Evolutionary conservation across 2,797 vertebrate genomes (phyloP).

Genomic region (Acanthurus lineatus): DNA sequence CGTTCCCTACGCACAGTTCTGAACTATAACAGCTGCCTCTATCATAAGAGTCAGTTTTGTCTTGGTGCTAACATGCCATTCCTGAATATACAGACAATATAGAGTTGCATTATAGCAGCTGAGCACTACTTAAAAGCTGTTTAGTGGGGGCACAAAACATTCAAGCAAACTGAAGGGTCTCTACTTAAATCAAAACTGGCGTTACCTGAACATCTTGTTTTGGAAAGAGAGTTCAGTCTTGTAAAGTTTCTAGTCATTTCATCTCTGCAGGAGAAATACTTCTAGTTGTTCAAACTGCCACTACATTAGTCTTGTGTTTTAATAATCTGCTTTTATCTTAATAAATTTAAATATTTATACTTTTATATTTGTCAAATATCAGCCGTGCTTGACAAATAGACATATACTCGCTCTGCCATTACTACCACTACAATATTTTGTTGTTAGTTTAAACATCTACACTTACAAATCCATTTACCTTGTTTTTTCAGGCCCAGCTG

Average conservation of each 20-base stretch:
- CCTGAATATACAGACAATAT: slow-evolving; percentile 27
- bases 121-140: neutral
- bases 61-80: slow-evolving; percentile 24
- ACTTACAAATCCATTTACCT: neutral
- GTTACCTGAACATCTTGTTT: neutral
- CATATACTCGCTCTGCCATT: no score
- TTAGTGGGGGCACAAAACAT: neutral
- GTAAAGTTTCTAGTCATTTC: neutral
- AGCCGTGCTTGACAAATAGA: no score
- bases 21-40: slow-evolving; percentile 38
- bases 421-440: no score
- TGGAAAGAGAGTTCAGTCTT: neutral
- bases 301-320: neutral
- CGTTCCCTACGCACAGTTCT: neutral
- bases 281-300: neutral
- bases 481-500: slow-evolving; percentile 85
- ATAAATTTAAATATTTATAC: no score
- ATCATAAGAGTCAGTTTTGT: slow-evolving; percentile 11
- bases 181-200: neutral
- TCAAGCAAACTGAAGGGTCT: neutral
- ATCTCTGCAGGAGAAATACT: neutral
- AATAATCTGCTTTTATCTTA: neutral
- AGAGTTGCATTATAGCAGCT: neutral
- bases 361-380: no score
- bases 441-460: neutral